A percentile compares a stretch with the other conserved stretches of the same genome.
phyloP scores from a whole-genome alignment of 1,140 invertebrate genomes.

The Eulimnadia texana region DNA sequence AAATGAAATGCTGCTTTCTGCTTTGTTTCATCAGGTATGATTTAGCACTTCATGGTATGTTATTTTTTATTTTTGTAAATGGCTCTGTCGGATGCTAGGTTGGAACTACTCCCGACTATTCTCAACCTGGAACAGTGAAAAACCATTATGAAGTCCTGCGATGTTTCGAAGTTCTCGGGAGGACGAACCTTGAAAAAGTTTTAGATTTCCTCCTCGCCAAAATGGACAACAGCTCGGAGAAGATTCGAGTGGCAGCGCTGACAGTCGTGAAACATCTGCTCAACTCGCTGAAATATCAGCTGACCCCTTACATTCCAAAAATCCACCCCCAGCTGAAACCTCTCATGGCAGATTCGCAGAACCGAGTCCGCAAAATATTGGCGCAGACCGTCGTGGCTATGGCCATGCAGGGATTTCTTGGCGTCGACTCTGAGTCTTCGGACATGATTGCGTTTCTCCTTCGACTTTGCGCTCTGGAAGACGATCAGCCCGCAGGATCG shows the following conservation, averaged over 20 bases:
- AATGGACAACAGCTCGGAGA: not conserved
- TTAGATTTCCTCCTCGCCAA: not conserved
- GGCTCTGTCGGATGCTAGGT: too few species aligned
- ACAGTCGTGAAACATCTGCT: constrained; percentile 6
- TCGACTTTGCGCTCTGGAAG: not conserved
- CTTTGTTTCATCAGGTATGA: constrained; percentile 1
- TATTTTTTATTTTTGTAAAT: too few species aligned
- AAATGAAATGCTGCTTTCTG: not conserved
- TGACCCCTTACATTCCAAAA: not conserved
- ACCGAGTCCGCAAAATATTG: not conserved
- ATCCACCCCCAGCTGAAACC: not conserved
- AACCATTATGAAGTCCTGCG: not conserved
- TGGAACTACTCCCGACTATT: not conserved
- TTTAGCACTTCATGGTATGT: too few species aligned
- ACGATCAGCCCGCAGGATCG: not conserved
- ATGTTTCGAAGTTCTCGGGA: not conserved
- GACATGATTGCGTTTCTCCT: constrained; percentile 9
- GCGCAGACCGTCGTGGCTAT: constrained; percentile 5
- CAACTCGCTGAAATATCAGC: constrained; percentile 7
- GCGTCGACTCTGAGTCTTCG: not conserved
- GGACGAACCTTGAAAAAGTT: not conserved
- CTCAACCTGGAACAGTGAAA: constrained; percentile 1
- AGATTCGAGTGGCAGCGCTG: constrained; percentile 1
- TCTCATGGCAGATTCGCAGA: not conserved
- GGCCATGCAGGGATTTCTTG: constrained; percentile 5